Conservation (phyloP, 2,888 invertebrate genomes). For the Drosophila tanythrix region DNA sequence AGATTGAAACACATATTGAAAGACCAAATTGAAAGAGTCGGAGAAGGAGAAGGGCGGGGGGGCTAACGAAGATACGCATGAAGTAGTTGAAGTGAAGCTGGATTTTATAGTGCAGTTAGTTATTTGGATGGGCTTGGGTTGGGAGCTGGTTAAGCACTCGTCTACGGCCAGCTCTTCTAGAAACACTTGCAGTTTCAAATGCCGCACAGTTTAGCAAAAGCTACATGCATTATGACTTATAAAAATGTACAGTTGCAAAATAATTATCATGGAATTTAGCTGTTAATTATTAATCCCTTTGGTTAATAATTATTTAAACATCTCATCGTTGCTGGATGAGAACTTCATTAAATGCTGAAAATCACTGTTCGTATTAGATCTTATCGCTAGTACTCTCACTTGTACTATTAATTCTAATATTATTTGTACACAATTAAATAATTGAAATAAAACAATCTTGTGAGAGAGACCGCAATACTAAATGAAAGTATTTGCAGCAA, state of each 20-base stretch:
- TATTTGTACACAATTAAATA: too few relatives aligned
- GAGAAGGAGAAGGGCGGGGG: neutral
- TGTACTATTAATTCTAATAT: too few relatives aligned
- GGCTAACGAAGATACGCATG: slow-evolving; percentile 33
- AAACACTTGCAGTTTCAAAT: slow-evolving; percentile 70
- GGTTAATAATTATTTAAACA: too few relatives aligned
- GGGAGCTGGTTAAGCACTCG: slow-evolving; percentile 49
- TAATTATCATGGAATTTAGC: too few relatives aligned
- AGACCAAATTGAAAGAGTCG: slow-evolving; percentile 50
- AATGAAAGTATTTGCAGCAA: neutral
- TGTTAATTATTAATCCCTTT: neutral
- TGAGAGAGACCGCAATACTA: neutral
- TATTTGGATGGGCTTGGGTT: slow-evolving; percentile 49
- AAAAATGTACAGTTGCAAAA: too few relatives aligned
- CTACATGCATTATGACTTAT: neutral
- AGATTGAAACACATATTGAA: slow-evolving; percentile 39
- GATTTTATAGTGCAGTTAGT: slow-evolving; percentile 52
- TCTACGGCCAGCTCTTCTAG: slow-evolving; percentile 46
- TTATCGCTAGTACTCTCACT: too few relatives aligned
- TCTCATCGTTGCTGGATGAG: too few relatives aligned
- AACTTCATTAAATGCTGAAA: neutral
- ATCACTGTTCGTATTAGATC: neutral
- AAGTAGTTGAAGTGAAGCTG: slow-evolving; percentile 38
- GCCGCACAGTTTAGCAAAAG: slow-evolving; percentile 45
- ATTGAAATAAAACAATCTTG: too few relatives aligned